Conservation (phyloP, 2,888 invertebrate species). For the Eupelmus urozonus region DNA sequence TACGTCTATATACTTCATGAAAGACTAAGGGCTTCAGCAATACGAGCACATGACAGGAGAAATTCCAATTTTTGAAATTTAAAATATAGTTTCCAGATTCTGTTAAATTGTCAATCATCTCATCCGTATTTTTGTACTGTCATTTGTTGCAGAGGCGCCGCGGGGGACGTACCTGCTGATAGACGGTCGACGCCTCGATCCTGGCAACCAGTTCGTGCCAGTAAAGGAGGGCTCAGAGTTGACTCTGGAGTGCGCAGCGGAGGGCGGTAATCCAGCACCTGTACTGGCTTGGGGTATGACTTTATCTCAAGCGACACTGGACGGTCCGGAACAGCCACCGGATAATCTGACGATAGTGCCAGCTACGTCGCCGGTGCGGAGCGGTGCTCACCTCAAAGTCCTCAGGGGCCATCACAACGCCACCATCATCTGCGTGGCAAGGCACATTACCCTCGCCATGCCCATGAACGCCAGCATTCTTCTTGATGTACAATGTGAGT, state of each 20-base stretch:
- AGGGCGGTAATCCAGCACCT: slow-evolving; percentile 87
- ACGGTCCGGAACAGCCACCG: slow-evolving; percentile 74
- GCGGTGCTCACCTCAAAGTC: slow-evolving; percentile 85
- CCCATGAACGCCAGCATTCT: slow-evolving; percentile 81
- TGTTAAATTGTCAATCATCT: too few relatives aligned
- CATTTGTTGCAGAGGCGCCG: slow-evolving; percentile 85
- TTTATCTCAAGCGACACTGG: slow-evolving; percentile 77
- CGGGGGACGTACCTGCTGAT: slow-evolving; percentile 91
- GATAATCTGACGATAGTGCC: slow-evolving; percentile 74
- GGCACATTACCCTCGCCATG: slow-evolving; percentile 82
- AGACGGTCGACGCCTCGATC: slow-evolving; percentile 90
- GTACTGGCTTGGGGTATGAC: slow-evolving; percentile 83
- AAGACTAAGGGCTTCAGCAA: too few relatives aligned
- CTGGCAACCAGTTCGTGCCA: slow-evolving; percentile 92
- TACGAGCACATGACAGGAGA: too few relatives aligned
- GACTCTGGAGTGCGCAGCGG: slow-evolving; percentile 90
- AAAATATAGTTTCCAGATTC: too few relatives aligned
- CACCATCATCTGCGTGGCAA: slow-evolving; percentile 88
- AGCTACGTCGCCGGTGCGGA: slow-evolving; percentile 74
- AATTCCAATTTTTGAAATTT: too few relatives aligned
- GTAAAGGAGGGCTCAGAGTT: slow-evolving; percentile 91
- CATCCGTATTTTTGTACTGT: too few relatives aligned
- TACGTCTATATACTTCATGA: too few relatives aligned
- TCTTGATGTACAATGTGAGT: slow-evolving; percentile 85
- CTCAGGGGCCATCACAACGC: slow-evolving; percentile 92